phyloP scores from a whole-genome alignment of 2,113 vertebrate species.

The Planiliza haematocheilus region DNA sequence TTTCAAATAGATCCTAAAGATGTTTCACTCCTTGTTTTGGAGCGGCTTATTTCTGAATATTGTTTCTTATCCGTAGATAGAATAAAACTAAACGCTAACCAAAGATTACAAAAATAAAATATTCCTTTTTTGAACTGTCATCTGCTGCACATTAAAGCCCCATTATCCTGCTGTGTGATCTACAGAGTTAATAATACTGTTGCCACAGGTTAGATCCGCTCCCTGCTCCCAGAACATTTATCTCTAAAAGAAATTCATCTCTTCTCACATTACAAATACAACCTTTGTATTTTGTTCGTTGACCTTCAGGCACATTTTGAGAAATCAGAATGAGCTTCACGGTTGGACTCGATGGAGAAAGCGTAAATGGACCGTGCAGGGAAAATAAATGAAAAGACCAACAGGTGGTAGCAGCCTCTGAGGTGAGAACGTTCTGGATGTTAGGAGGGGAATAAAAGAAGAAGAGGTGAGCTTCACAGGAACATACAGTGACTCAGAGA shows the following conservation, averaged over 20 bases:
- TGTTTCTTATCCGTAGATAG: too few species aligned
- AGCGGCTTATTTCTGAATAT: too few species aligned
- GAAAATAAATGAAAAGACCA: neutral
- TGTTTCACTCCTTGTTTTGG: too few species aligned
- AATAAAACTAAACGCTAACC: too few species aligned
- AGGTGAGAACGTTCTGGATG: neutral
- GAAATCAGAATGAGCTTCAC: neutral
- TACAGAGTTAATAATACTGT: neutral
- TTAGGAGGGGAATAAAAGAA: neutral
- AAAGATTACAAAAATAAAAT: neutral
- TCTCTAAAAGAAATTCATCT: neutral
- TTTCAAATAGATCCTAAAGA: too few species aligned
- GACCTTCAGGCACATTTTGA: neutral
- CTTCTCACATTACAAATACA: neutral
- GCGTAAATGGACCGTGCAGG: neutral
- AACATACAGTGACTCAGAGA: neutral
- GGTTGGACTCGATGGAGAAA: neutral
- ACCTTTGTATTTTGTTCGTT: neutral
- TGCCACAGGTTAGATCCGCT: neutral
- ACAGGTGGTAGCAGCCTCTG: neutral
- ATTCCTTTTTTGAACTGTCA: neutral
- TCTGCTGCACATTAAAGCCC: neutral
- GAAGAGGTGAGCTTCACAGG: neutral
- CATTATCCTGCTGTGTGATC: neutral
- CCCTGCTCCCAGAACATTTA: neutral